Evolutionary conservation across 2,797 vertebrate species (phyloP).

Genomic region (Acipenser oxyrinchus): DNA sequence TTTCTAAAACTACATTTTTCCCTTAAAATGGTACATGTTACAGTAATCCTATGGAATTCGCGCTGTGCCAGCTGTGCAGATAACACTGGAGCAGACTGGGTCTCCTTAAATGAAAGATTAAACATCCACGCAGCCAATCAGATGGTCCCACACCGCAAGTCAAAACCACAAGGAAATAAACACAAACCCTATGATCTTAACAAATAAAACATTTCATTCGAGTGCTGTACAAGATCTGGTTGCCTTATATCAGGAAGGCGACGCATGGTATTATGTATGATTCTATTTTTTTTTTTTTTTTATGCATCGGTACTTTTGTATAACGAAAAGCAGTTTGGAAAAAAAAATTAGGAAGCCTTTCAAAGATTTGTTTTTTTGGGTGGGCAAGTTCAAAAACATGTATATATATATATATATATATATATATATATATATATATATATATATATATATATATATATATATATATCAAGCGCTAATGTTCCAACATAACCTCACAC

Average conservation of each 20-base stretch:
- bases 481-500: conserved; percentile 14
- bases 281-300: neutral
- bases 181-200: conserved; percentile 21
- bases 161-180: conserved; percentile 28
- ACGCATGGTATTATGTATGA: conserved; percentile 2
- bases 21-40: no score
- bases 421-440: neutral
- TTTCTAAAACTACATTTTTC: no score
- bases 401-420: neutral
- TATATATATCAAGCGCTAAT: conserved; percentile 4
- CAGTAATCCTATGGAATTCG: no score
- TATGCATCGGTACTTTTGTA: neutral
- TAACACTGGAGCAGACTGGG: conserved; percentile 14
- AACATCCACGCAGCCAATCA: conserved; percentile 23
- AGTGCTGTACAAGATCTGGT: conserved; percentile 4
- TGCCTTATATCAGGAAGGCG: conserved; percentile 14
- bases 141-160: conserved; percentile 11
- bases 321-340: conserved; percentile 11
- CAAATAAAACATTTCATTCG: conserved; percentile 9
- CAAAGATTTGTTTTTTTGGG: neutral
- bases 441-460: neutral
- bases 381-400: conserved; percentile 4
- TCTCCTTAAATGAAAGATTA: conserved; percentile 15
- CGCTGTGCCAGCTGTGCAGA: no score
- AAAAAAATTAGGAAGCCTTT: neutral